These are phyloP conservation scores for Eriocheir sinensis DNA, from an alignment of 1,140 invertebrate species.

Conservation along the genomic window DNA sequence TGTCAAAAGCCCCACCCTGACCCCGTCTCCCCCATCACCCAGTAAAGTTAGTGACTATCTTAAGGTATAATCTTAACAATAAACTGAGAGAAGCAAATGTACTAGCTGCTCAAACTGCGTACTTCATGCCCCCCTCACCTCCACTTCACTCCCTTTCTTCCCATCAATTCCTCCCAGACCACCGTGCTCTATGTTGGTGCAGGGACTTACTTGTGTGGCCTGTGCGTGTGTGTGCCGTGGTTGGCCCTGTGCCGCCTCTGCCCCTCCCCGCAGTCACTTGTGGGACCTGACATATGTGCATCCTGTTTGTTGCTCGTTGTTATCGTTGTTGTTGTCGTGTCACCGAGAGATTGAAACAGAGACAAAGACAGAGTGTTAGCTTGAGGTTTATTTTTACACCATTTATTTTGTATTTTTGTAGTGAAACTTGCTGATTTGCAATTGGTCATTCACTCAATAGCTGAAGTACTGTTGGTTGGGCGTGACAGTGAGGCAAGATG, in stretches of 20 bases:
- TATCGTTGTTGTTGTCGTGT: neutral
- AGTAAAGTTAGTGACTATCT: neutral
- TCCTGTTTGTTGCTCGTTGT: neutral
- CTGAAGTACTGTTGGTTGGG: neutral
- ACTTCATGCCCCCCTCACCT: too few species aligned
- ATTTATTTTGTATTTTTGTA: conserved; percentile 28
- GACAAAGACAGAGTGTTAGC: neutral
- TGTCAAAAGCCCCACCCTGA: neutral
- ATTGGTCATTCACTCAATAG: neutral
- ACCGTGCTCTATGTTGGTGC: neutral
- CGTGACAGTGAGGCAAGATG: neutral
- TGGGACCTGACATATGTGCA: conserved; percentile 9
- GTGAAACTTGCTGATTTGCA: neutral
- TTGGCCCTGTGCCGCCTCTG: too few species aligned
- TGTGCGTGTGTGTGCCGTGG: neutral
- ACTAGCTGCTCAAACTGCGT: neutral
- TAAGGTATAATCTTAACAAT: neutral
- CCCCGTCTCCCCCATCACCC: neutral
- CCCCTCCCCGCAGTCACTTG: neutral
- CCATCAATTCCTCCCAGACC: neutral
- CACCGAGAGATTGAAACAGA: neutral
- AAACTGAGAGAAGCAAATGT: neutral
- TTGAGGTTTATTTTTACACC: neutral
- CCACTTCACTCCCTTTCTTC: neutral
- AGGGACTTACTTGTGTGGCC: neutral